phyloP scores from a whole-genome alignment of 2,888 invertebrate genomes.

The Lepidocyrtoides sp. region DNA sequence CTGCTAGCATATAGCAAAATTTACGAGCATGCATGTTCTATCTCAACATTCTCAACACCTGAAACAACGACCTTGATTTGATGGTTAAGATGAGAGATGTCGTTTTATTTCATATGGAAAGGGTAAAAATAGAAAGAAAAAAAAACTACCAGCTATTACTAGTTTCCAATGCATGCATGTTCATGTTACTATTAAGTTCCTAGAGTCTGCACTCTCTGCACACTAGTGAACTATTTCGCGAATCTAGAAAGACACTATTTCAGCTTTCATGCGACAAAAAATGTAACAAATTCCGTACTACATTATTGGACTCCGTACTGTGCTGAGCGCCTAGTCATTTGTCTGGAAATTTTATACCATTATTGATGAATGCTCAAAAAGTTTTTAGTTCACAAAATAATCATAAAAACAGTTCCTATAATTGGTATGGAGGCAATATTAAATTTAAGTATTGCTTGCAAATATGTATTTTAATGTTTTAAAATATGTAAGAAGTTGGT shows the following conservation, averaged over 20 bases:
- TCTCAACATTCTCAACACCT: conserved; percentile 23
- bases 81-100: conserved; percentile 14
- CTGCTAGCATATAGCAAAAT: not conserved
- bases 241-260: not conserved
- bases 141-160: not conserved
- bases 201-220: not conserved
- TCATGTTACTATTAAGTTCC: not conserved
- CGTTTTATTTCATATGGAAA: conserved; percentile 12
- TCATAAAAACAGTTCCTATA: conserved; percentile 37
- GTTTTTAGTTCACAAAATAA: not conserved
- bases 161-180: not conserved
- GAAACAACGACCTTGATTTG: conserved; percentile 30
- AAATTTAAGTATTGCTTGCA: not conserved
- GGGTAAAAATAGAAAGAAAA: conserved; percentile 31
- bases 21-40: not conserved
- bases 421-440: too few relatives aligned
- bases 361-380: not conserved
- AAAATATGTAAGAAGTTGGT: too few relatives aligned
- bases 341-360: conserved; percentile 11
- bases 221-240: not conserved
- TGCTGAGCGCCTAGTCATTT: not conserved
- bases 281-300: not conserved
- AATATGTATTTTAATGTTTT: too few relatives aligned
- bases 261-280: too few relatives aligned
- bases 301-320: not conserved